These are phyloP conservation scores for Poecilia velifera DNA, from an alignment of 2,797 vertebrate genomes.

Conservation along the genomic window DNA sequence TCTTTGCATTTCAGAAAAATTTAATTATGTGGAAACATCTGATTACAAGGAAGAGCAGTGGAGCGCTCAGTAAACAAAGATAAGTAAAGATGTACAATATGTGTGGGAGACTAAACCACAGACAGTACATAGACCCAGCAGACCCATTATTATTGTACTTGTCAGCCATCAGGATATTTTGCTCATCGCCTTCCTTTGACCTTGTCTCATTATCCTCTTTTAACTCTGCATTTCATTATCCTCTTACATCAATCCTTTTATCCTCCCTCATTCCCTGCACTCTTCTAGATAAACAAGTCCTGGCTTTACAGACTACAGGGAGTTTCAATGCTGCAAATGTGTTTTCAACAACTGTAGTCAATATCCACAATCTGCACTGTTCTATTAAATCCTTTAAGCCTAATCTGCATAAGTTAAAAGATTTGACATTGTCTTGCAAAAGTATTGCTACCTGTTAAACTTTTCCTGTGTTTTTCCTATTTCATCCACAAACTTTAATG, in stretches of 20 bases:
- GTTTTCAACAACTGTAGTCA: slow-evolving; percentile 10
- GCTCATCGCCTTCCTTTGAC: slow-evolving; percentile 48
- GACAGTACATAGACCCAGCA: neutral
- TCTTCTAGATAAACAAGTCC: slow-evolving; percentile 47
- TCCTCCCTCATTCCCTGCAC: slow-evolving; percentile 45
- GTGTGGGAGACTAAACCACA: slow-evolving; percentile 5
- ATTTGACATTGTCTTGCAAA: neutral
- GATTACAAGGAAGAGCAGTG: slow-evolving; percentile 2
- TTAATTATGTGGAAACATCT: neutral
- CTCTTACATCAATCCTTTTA: slow-evolving; percentile 70
- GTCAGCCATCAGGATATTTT: slow-evolving; percentile 31
- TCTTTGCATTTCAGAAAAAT: slow-evolving; percentile 7
- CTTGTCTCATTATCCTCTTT: slow-evolving; percentile 61
- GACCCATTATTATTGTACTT: slow-evolving; percentile 12
- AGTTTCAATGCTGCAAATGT: slow-evolving; percentile 14
- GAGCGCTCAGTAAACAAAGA: slow-evolving; percentile 17
- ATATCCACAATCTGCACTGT: neutral
- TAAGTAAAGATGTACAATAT: slow-evolving; percentile 14
- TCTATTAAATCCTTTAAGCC: neutral
- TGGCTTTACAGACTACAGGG: slow-evolving; percentile 14
- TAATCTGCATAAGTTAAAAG: neutral
- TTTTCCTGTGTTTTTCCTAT: too few species aligned
- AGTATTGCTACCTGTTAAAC: neutral
- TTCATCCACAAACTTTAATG: neutral
- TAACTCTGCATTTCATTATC: slow-evolving; percentile 65